Evolutionary conservation across 2,113 vertebrate genomes (phyloP).

Genomic region (Myotis davidii): DNA sequence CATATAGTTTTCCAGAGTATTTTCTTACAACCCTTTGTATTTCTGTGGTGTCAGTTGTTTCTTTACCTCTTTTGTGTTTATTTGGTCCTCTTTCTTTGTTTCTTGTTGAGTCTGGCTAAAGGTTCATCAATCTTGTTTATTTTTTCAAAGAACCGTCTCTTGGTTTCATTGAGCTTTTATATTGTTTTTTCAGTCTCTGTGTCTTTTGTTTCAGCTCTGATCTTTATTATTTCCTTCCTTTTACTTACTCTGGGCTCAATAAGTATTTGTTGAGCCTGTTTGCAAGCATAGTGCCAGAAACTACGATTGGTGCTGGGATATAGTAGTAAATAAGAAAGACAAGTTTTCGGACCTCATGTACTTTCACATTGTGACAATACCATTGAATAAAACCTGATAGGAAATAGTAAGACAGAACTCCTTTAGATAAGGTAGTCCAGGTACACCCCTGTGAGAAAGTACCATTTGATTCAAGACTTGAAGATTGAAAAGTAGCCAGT

Average conservation of each 20-base stretch:
- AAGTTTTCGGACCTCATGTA: background rate
- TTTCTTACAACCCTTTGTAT: too few relatives aligned
- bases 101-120: too few relatives aligned
- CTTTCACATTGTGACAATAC: background rate
- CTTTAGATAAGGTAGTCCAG: background rate
- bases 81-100: too few relatives aligned
- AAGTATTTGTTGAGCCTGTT: background rate
- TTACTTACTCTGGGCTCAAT: background rate
- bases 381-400: conserved; percentile 22
- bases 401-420: background rate
- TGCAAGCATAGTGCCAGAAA: background rate
- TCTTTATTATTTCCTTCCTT: too few relatives aligned
- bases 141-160: too few relatives aligned
- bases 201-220: too few relatives aligned
- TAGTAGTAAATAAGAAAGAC: background rate
- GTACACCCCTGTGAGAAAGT: background rate
- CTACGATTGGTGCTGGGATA: background rate
- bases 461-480: background rate
- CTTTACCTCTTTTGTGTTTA: too few relatives aligned
- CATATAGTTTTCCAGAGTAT: too few relatives aligned
- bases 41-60: too few relatives aligned
- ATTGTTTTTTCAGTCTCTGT: too few relatives aligned
- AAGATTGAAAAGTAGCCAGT: background rate
- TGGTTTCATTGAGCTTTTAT: too few relatives aligned
- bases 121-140: too few relatives aligned